Evolutionary conservation across 2,888 invertebrate species (phyloP), one percentile per base, ranked within the genome.

Genomic region (Augochlorella aurata): DNA sequence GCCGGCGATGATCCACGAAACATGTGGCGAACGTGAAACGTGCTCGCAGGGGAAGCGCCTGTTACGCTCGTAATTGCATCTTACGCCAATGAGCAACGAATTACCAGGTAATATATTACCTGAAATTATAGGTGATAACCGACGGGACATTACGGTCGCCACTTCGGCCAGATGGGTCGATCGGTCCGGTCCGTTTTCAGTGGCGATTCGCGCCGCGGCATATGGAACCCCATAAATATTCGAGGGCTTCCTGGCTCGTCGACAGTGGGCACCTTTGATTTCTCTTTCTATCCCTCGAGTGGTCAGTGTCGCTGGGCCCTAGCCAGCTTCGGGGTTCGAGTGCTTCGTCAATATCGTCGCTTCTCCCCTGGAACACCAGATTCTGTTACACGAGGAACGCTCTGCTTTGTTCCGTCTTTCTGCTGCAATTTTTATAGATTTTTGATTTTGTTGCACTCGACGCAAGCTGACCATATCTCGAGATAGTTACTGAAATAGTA

Each of bases 41-140:
- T 81, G 71, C 45, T 81, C 73, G 69, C 77, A 81, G 84, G 86
- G 87, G 88, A 87, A 86, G 87, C 76, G 84, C 88, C 85, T 85
- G 87, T 89, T 90, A 89, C 87, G 82, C 83, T 92, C 88, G 90
- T 93, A 93, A 93, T 92, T 92, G 90, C 91, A 90, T 90, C 92
- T 92, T 92, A 90, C 90, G 89, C 90, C 91, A 90, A 91, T 91
- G 91, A 91, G 89, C 90, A 90, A 91, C 90, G 92, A 92, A 93
- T 93, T 92, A 91, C 90, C 89, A 89, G 92, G 91, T 93, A 92
- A 93, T 93, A 93, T 93, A 93, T 93, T 93, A 93, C 92, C 91
- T 89, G 84, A 93, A 93, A 93, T 93, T 93, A 93, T 92, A 92
- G 93, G 91, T 91, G 93, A 93, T 92, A 92, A 91, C 90, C 91